phyloP scores from a whole-genome alignment of 92 coral and sea anemone genomes.

The Umimayanthus kanabou region DNA sequence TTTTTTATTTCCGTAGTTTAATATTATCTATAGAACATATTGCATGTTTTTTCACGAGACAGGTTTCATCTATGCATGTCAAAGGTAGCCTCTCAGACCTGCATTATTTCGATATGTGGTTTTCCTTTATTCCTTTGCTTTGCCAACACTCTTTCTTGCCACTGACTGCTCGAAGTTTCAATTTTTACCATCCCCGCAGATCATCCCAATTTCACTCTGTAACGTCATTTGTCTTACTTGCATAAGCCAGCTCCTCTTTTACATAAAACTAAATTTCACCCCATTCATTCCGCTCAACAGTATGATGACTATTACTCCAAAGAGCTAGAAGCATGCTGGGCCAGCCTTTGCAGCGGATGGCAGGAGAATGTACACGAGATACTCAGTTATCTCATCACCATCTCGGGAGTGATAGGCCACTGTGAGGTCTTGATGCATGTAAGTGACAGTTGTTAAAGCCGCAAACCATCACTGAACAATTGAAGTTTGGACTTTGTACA shows the following conservation, averaged over 20 bases:
- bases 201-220: background rate
- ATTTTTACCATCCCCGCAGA: no score
- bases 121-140: no score
- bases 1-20: no score
- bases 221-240: background rate
- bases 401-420: slow-evolving; percentile 89
- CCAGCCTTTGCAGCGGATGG: slow-evolving; percentile 86
- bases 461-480: background rate
- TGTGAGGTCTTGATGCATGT: slow-evolving; percentile 92
- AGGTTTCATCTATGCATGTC: no score
- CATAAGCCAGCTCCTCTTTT: background rate
- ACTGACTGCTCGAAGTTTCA: no score
- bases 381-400: slow-evolving; percentile 82
- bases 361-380: slow-evolving; percentile 89
- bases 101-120: no score
- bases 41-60: no score
- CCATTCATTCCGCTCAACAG: slow-evolving; percentile 42
- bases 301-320: slow-evolving; percentile 88
- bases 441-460: slow-evolving; percentile 21
- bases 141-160: no score
- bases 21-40: no score
- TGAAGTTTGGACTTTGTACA: background rate
- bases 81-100: no score
- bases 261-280: no score
- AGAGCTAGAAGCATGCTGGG: slow-evolving; percentile 95